These are phyloP conservation scores for Eledona agricola DNA, from an alignment of 2,888 invertebrate species.

Conservation along the genomic window DNA sequence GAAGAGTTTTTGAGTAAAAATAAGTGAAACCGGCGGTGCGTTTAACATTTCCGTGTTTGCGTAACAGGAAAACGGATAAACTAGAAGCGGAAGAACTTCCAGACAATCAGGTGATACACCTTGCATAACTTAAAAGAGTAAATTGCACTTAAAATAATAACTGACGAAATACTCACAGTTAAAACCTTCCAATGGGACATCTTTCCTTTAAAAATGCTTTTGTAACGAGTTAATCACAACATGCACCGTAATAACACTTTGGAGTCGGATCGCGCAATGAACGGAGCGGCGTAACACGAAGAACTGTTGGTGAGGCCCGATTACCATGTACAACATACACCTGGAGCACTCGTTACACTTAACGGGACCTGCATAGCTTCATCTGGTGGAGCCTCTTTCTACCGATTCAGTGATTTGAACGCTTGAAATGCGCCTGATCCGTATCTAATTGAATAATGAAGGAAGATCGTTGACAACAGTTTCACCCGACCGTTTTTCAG, in stretches of 20 bases:
- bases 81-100: no score
- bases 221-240: conserved; percentile 16
- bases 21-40: no score
- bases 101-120: no score
- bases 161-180: conserved; percentile 10
- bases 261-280: conserved; percentile 22
- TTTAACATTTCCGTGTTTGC: no score
- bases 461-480: no score
- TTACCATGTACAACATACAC: conserved; percentile 46
- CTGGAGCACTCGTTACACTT: conserved; percentile 48
- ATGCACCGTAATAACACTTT: conserved; percentile 17
- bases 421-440: conserved; percentile 10
- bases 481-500: no score
- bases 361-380: conserved; percentile 54
- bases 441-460: no score
- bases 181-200: conserved; percentile 21
- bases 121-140: neutral
- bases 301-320: conserved; percentile 50
- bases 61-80: no score
- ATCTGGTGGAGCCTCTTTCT: conserved; percentile 37
- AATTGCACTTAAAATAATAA: neutral
- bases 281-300: conserved; percentile 42
- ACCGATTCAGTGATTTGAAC: conserved; percentile 18
- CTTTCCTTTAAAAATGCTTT: conserved; percentile 9
- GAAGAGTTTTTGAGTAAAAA: no score